These are phyloP conservation scores for Tauraco hartlaubi DNA, from an alignment of 2,797 vertebrate species.

Conservation along the genomic window DNA sequence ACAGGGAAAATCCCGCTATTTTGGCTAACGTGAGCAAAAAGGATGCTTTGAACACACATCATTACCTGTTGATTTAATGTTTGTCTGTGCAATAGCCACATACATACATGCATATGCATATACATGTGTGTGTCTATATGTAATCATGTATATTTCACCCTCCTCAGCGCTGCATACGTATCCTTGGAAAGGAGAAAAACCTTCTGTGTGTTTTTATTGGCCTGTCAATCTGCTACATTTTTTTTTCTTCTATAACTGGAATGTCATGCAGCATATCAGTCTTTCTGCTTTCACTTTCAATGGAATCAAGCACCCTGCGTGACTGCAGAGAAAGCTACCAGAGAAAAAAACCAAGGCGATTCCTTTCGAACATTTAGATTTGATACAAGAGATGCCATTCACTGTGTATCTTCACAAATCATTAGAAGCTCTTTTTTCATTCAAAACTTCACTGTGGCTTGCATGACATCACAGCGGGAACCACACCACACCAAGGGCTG, in stretches of 20 bases:
- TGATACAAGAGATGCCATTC: background rate
- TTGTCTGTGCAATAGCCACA: background rate
- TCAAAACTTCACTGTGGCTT: background rate
- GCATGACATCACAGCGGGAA: background rate
- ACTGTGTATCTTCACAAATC: background rate
- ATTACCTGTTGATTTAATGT: background rate
- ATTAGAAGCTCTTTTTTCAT: background rate
- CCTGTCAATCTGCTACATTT: conserved; percentile 36
- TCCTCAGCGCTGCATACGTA: background rate
- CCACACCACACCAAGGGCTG: background rate
- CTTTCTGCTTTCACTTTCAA: background rate
- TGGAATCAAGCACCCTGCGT: background rate
- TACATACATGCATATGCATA: background rate
- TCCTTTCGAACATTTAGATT: background rate
- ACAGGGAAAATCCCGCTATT: background rate
- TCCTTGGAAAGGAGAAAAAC: conserved; percentile 36
- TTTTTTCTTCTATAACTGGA: conserved; percentile 9
- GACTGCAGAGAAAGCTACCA: background rate
- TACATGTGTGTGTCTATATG: background rate
- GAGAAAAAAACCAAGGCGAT: background rate
- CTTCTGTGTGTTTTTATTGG: conserved; percentile 55
- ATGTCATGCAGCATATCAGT: conserved; percentile 39
- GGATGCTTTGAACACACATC: background rate
- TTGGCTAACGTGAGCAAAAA: background rate
- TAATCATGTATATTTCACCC: background rate